A percentile compares a stretch with the other conserved stretches of the same genome.
phyloP scores from a whole-genome alignment of 1,140 invertebrate genomes.

The Sycophaga agraensis region DNA sequence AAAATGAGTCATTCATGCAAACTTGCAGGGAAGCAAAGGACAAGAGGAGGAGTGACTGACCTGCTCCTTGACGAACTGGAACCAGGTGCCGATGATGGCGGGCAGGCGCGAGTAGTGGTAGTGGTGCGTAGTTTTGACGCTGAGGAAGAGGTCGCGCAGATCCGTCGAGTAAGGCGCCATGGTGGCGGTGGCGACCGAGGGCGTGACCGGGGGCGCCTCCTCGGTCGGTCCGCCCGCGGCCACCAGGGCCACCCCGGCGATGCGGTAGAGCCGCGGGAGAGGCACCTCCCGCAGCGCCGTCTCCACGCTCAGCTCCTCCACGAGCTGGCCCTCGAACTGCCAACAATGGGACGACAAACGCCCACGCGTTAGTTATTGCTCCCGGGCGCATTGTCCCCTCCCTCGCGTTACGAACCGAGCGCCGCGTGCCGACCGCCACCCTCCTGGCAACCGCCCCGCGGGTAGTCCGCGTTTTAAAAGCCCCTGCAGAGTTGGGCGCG shows the following conservation, averaged over 20 bases:
- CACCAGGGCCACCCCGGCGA: background rate
- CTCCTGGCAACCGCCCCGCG: no score
- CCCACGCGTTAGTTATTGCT: no score
- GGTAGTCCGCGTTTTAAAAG: no score
- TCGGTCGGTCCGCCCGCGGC: constrained; percentile 27
- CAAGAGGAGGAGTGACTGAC: constrained; percentile 61
- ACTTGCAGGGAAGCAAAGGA: no score
- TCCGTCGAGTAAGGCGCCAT: constrained; percentile 68
- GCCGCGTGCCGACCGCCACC: no score
- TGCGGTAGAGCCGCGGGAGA: constrained; percentile 21
- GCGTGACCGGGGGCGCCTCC: constrained; percentile 47
- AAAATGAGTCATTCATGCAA: no score
- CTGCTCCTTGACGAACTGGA: constrained; percentile 85
- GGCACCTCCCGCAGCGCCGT: constrained; percentile 33
- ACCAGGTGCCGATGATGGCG: constrained; percentile 91
- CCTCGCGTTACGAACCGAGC: no score
- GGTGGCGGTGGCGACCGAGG: constrained; percentile 59
- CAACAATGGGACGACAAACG: constrained; percentile 26
- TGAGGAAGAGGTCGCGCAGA: constrained; percentile 87
- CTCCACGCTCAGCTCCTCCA: constrained; percentile 38
- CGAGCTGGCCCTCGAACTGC: constrained; percentile 43
- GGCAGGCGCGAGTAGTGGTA: constrained; percentile 82
- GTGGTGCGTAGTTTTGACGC: constrained; percentile 89
- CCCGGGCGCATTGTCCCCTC: no score
- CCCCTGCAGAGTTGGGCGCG: no score